Base-by-base conservation (phyloP, 2,113 vertebrate genomes). In the Crypturellus undulatus region DNA sequence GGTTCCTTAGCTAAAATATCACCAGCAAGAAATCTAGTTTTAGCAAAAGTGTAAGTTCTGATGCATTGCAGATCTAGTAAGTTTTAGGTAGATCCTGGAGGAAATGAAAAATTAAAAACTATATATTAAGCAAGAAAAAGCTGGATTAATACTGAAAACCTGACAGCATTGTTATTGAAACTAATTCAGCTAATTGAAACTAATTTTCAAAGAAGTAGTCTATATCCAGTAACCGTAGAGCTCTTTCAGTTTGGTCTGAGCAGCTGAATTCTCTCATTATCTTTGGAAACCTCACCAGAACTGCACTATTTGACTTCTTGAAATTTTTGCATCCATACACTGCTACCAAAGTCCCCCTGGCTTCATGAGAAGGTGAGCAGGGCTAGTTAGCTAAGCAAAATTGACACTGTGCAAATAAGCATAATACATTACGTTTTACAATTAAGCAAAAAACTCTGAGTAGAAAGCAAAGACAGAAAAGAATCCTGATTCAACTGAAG, bases 241-340 rank as follows among this genome's bases (percentile, higher is more conserved):
- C 4, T 89, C 69, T 59, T 92, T n/a, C 49, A 60, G 58, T 47
- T 89, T 25, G 9, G 3, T 72, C 54, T 90, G 49, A 59, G 67
- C 63, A 54, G 26, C 32, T 64, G 26, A 71, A 76, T 81, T 88
- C 5, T 56, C 67, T 86, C 0, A 1, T 2, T 59, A 2, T 40
- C 52, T 82, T 91, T 59, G 36, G n/a, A 95, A 94, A 77, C 7
- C 17, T 72, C 42, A 63, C 19, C 5, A 28, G 52, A 36, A 30
- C n/a, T 45, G 15, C 4, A 10, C 8, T 40, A 9, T 0, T n/a
- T 58, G 5, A 20, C 3, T 67, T 70, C 58, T 88, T 56, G 69
- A 80, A 24, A 10, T 22, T 86, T 83, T 68, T 62, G 2, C 21
- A 34, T 56, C 65, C 8, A 4, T 34, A 12, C 0, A 0, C 12